phyloP scores from a whole-genome alignment of 2,113 vertebrate species.

The Rhodinocichla rosea region DNA sequence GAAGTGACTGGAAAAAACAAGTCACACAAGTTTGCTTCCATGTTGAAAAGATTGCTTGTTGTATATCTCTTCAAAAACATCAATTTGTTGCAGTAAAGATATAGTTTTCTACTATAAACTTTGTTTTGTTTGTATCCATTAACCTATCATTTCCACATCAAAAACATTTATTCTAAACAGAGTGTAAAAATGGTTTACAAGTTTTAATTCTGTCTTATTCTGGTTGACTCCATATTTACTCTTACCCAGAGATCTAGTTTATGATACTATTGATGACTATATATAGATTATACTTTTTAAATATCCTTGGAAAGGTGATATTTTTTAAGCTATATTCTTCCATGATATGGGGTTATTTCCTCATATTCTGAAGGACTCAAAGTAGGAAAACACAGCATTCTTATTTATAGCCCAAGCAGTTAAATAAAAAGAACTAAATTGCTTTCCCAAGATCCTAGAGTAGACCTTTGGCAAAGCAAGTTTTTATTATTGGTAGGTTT shows the following conservation, averaged over 20 bases:
- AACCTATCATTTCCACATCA: neutral
- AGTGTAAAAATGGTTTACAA: neutral
- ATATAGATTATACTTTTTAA: neutral
- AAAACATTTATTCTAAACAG: neutral
- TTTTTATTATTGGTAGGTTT: neutral
- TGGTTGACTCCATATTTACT: neutral
- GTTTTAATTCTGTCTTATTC: neutral
- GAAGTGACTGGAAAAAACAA: neutral
- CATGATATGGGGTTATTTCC: neutral
- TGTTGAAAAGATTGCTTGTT: neutral
- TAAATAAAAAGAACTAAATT: neutral
- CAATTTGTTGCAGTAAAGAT: neutral
- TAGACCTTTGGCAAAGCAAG: neutral
- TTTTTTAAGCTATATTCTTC: neutral
- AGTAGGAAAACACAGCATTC: neutral
- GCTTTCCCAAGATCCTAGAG: neutral
- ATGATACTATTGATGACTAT: neutral
- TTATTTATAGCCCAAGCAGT: neutral
- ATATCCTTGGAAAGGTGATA: neutral
- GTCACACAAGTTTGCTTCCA: neutral
- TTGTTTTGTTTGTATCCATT: neutral
- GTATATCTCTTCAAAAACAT: neutral
- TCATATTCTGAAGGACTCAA: neutral
- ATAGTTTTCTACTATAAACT: neutral
- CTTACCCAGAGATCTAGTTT: neutral